Evolutionary conservation across 2,113 vertebrate species (phyloP).

Genomic region (Mionectes macconnelli): DNA sequence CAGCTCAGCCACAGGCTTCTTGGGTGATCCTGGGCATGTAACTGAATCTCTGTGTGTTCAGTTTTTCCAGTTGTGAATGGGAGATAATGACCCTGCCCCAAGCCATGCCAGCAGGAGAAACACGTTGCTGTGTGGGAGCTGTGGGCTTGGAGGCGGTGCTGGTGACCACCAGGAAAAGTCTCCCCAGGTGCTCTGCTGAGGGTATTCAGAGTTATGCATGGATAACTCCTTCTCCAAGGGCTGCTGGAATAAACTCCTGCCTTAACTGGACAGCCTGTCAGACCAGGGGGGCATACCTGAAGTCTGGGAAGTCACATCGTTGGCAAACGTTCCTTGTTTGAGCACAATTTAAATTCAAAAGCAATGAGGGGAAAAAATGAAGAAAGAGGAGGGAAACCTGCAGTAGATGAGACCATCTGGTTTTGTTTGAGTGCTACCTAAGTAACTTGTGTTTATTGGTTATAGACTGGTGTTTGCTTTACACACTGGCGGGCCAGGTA

Average conservation of each 20-base stretch:
- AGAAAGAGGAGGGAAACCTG: not conserved
- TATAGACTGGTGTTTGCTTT: conserved; percentile 32
- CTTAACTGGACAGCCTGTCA: not conserved
- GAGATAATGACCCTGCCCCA: conserved; percentile 16
- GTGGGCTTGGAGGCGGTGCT: not conserved
- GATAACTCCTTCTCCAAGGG: not conserved
- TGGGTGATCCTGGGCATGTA: conserved; percentile 64
- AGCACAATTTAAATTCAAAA: not conserved
- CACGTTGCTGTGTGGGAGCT: not conserved
- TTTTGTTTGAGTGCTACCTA: conserved; percentile 57
- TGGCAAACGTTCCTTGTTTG: not conserved
- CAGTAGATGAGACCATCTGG: conserved; percentile 30
- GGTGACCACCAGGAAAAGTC: not conserved
- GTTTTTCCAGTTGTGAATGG: conserved; percentile 45
- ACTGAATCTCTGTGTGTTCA: conserved; percentile 25
- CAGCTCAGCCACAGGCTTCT: conserved; percentile 57
- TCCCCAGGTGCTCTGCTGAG: not conserved
- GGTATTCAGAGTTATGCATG: not conserved
- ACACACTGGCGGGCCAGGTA: not conserved
- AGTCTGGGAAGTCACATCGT: not conserved
- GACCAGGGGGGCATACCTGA: not conserved
- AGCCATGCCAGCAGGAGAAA: not conserved
- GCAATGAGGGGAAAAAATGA: not conserved
- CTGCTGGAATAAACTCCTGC: not conserved
- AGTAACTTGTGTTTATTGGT: conserved; percentile 60